Base-by-base conservation (phyloP, 2,797 vertebrate species). In the Spea hammondii region DNA sequence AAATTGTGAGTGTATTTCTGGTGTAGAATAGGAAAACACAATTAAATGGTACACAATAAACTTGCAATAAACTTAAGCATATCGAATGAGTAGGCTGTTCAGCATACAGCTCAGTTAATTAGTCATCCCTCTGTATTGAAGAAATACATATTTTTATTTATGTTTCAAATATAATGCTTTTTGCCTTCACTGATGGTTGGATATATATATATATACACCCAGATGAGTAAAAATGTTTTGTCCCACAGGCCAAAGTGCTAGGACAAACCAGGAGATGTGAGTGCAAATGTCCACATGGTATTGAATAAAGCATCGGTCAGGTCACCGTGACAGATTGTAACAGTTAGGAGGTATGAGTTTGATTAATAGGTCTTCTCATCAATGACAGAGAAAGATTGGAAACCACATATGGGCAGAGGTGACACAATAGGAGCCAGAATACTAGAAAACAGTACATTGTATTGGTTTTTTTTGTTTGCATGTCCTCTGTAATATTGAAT, bases 321-420 rank as follows among this genome's bases (percentile, higher is more conserved):
- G 91, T 90, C 83, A 87, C 87, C 85, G 93, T 96, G 96, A 98
- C 91, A 79, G 95, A 97, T 95, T 93, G 94, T 95, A 94, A 94
- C 90, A 80, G 93, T 97, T 95, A 94, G 92, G 89, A 90, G 88
- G 91, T 87, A 88, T 96, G 95, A 97, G 91, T 93, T 92, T 96
- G 95, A 99, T 97, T 96, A 96, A 98, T 96, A 94, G 84, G 89
- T 88, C 88, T 89, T 87, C 88, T 91, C 88, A 91, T 90, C 90
- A 88, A 89, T 92, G 92, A 92, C 90, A 91, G 91, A 88, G 89
- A 90, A 87, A 88, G 88, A 88, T 89, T 89, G 89, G 86, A 93
- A 86, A 70, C 44, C 67, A 49, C 46, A 17, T 74, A 78, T 68
- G 79, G 91, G 87, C 86, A 86, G 90, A 92, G 90, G 91, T 88